Conservation (phyloP, 2,888 invertebrate genomes). For the Dryobota labecula region DNA sequence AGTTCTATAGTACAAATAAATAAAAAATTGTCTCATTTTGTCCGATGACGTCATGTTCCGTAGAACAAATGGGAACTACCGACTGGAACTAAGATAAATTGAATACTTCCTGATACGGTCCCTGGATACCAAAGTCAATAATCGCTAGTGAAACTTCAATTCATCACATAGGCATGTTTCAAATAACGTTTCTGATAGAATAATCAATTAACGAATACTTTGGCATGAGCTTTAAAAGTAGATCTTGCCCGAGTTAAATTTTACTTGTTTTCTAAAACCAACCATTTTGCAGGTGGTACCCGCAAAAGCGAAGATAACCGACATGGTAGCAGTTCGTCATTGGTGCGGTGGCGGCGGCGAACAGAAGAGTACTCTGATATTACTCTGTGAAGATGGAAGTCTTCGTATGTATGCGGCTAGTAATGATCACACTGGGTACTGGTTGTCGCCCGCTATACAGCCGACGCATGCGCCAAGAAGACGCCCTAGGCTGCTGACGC, state of each 20-base stretch:
- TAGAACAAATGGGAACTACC: too few relatives aligned
- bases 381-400: conserved; percentile 99
- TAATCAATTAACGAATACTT: neutral
- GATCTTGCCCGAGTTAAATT: neutral
- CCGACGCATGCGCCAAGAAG: conserved; percentile 85
- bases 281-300: conserved; percentile 90
- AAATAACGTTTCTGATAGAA: neutral
- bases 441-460: conserved; percentile 91
- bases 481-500: conserved; percentile 75
- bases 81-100: too few relatives aligned
- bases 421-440: conserved; percentile 94
- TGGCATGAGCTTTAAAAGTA: conserved; percentile 32
- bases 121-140: neutral
- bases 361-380: conserved; percentile 96
- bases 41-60: too few relatives aligned
- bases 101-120: neutral
- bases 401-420: conserved; percentile 98
- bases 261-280: neutral
- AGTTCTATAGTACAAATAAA: too few relatives aligned
- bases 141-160: neutral
- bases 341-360: conserved; percentile 94
- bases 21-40: too few relatives aligned
- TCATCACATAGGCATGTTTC: neutral
- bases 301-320: conserved; percentile 98
- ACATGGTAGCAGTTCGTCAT: conserved; percentile 98